Conservation (phyloP, 2,797 vertebrate genomes). For the Darevskia nairensis region DNA sequence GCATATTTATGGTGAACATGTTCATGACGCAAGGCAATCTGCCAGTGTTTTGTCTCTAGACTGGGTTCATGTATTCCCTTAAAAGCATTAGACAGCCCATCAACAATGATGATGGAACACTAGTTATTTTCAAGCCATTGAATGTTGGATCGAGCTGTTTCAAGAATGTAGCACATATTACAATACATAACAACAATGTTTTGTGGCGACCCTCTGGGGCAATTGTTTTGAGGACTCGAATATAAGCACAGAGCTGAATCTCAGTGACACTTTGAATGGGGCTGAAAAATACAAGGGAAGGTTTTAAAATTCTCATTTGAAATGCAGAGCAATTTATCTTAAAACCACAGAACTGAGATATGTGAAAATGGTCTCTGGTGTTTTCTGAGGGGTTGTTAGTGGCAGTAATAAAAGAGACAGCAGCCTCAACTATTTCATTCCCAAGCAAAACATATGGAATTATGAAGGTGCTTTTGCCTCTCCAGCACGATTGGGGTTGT, state of each 20-base stretch:
- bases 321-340: background rate
- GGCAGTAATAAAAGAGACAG: background rate
- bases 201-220: conserved; percentile 23
- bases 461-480: background rate
- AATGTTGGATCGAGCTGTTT: conserved; percentile 44
- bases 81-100: conserved; percentile 48
- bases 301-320: conserved; percentile 49
- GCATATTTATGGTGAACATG: conserved; percentile 40
- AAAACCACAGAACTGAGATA: conserved; percentile 31
- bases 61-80: conserved; percentile 43
- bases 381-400: conserved; percentile 24
- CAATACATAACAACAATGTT: conserved; percentile 32
- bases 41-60: conserved; percentile 29
- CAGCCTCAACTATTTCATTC: conserved; percentile 33
- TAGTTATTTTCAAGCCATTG: conserved; percentile 43
- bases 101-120: conserved; percentile 57
- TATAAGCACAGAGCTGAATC: conserved; percentile 9
- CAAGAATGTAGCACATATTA: conserved; percentile 47
- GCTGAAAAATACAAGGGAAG: conserved; percentile 38
- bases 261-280: conserved; percentile 49
- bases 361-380: conserved; percentile 1
- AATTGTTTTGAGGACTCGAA: conserved; percentile 48
- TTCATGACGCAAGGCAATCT: conserved; percentile 31
- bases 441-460: conserved; percentile 10
- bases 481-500: background rate